Percentiles rank a stretch among this genome's conserved stretches.
Evolutionary conservation across 2,888 invertebrate species (phyloP).

Genomic region (Papilio demoleus): DNA sequence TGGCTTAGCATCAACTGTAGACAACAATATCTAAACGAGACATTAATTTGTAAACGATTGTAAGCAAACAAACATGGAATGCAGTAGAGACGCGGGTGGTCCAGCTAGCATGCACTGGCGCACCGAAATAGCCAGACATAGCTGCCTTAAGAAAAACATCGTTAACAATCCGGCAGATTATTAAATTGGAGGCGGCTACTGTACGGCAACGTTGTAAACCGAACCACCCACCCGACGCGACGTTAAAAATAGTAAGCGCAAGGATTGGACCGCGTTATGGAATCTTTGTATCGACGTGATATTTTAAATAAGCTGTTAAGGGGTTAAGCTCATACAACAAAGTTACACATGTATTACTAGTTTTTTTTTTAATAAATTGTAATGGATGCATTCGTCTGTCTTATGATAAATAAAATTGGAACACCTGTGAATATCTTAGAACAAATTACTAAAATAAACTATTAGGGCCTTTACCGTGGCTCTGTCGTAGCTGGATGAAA

Average conservation of each 20-base stretch:
- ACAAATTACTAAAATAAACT: too few relatives aligned
- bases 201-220: constrained; percentile 66
- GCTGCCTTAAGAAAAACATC: constrained; percentile 78
- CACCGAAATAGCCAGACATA: constrained; percentile 72
- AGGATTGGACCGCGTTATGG: constrained; percentile 51
- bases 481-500: too few relatives aligned
- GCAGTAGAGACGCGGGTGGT: constrained; percentile 66
- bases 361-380: too few relatives aligned
- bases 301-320: constrained; percentile 9
- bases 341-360: background rate
- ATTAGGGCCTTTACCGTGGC: too few relatives aligned
- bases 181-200: constrained; percentile 79
- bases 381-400: too few relatives aligned
- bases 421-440: too few relatives aligned
- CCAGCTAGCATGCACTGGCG: constrained; percentile 57
- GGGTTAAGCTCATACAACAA: constrained; percentile 5
- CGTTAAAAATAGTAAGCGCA: constrained; percentile 63
- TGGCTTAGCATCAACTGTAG: background rate
- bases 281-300: constrained; percentile 56
- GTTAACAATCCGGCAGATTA: constrained; percentile 74
- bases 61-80: constrained; percentile 41
- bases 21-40: constrained; percentile 53
- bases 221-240: constrained; percentile 71
- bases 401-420: too few relatives aligned
- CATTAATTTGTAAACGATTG: constrained; percentile 43